Base-by-base conservation (phyloP, 2,888 invertebrate species). In the Diadegma fenestrale region DNA sequence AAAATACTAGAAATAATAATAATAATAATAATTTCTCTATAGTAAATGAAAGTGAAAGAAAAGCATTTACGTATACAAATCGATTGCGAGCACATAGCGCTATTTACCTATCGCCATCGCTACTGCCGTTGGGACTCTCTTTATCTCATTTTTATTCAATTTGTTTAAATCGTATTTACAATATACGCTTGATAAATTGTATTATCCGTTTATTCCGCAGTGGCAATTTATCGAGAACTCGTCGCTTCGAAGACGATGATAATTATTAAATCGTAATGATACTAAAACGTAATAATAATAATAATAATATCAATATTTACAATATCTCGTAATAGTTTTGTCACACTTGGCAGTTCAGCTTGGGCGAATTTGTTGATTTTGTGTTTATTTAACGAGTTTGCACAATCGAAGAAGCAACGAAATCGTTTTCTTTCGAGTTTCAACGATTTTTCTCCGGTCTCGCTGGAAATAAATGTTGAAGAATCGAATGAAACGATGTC, bases 341-440 rank as follows among this genome's bases (percentile, higher is more conserved):
- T 82, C 85, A 76, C 82, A 82, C 75, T 82, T 85, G 85, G 82
- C 85, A 85, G 85, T 85, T 79, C 82, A 82, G 76, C 64, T 81
- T 85, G 81, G 85, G 69, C 81, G 75, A 79, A 75, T 76, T 58
- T 45, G 43, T 81, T 48, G n/a, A n/a, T 19, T 75, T 41, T 54
- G 22, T 26, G 54, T 26, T 58, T 58, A 14, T 54, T 22, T 0
- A 8, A 58, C 26, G 14, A 58, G 54, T 58, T 26, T 58, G 54
- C 22, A 26, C 26, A 2, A 12, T 26, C 26, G 12, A 58, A 26
- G 0, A 22, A 58, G 26, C 54, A 58, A 58, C 26, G 26, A 58
- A 26, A 22, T 10, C 0, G 0, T 54, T 54, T 19, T 54, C 10
- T 10, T 10, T 10, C 2, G 10, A 10, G 2, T 10, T 22, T 12